phyloP scores from a whole-genome alignment of 1,140 invertebrate species.

The Coelopa frigida region DNA sequence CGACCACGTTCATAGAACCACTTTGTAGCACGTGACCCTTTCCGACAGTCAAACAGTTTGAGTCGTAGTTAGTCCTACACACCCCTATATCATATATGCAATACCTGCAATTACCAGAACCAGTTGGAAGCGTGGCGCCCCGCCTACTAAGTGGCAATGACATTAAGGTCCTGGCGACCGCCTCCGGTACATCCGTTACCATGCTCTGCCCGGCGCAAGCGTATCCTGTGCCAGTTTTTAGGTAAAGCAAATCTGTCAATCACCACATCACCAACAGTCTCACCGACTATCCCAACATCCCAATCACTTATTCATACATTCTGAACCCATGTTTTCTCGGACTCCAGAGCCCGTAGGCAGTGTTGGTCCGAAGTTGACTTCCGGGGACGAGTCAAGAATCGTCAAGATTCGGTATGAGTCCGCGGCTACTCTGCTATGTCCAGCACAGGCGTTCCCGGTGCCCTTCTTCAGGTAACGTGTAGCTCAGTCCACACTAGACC shows the following conservation, averaged over 20 bases:
- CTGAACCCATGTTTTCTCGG: not conserved
- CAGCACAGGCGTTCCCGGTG: constrained; percentile 61
- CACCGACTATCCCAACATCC: constrained; percentile 9
- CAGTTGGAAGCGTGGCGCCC: constrained; percentile 61
- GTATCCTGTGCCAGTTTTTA: constrained; percentile 58
- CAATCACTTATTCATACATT: not conserved
- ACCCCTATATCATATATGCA: too few relatives aligned
- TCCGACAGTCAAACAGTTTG: constrained; percentile 3
- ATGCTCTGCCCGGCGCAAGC: constrained; percentile 62
- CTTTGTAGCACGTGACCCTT: too few relatives aligned
- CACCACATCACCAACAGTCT: not conserved
- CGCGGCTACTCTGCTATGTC: constrained; percentile 53
- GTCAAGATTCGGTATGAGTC: constrained; percentile 42
- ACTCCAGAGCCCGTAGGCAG: constrained; percentile 54
- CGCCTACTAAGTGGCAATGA: constrained; percentile 49
- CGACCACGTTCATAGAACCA: too few relatives aligned
- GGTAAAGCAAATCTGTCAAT: constrained; percentile 46
- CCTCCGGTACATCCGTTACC: constrained; percentile 33
- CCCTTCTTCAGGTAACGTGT: constrained; percentile 60
- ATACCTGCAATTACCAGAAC: constrained; percentile 56
- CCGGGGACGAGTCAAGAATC: constrained; percentile 48
- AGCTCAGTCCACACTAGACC: constrained; percentile 29
- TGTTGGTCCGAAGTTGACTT: constrained; percentile 49
- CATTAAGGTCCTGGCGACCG: constrained; percentile 33
- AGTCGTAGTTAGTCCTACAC: not conserved